Evolutionary conservation across 2,888 invertebrate species (phyloP).

Genomic region (Rotaria macrura): DNA sequence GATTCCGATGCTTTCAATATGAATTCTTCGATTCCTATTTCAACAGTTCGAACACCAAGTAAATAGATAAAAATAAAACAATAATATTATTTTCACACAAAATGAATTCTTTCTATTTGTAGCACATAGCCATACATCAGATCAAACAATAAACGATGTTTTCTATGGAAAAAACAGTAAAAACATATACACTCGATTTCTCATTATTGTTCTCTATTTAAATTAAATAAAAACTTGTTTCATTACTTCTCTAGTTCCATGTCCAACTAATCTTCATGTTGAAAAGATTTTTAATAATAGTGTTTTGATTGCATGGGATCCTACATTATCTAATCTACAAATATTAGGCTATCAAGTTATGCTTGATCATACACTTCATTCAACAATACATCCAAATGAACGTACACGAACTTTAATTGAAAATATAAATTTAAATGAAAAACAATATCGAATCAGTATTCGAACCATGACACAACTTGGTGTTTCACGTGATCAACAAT

Average conservation of each 20-base stretch:
- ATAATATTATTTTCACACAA: no score
- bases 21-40: background rate
- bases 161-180: background rate
- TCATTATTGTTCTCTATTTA: no score
- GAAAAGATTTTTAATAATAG: slow-evolving; percentile 96
- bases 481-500: slow-evolving; percentile 88
- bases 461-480: slow-evolving; percentile 82
- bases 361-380: slow-evolving; percentile 87
- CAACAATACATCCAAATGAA: slow-evolving; percentile 83
- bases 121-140: background rate
- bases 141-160: background rate
- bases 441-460: slow-evolving; percentile 82
- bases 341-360: slow-evolving; percentile 71
- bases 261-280: slow-evolving; percentile 84
- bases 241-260: slow-evolving; percentile 55
- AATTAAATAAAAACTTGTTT: no score
- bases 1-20: background rate
- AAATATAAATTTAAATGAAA: slow-evolving; percentile 69
- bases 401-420: slow-evolving; percentile 75
- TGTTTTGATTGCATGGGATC: slow-evolving; percentile 91
- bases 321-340: slow-evolving; percentile 67
- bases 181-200: no score
- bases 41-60: background rate
- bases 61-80: no score
- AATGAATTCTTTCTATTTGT: no score